Conservation (phyloP, 2,888 invertebrate genomes). For the Xanthorhoe spadicearia region DNA sequence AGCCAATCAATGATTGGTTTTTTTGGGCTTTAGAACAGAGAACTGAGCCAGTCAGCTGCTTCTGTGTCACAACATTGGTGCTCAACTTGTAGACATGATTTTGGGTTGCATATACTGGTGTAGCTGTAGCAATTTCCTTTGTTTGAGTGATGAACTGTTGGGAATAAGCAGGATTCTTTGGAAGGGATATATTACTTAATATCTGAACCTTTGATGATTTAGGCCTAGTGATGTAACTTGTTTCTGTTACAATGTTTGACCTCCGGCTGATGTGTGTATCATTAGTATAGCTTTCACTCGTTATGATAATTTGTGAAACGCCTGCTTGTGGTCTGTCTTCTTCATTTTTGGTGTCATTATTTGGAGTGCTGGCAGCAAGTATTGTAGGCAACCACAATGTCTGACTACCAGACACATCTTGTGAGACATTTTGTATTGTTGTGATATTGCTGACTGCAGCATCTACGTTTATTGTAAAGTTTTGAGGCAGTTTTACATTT, state of each 20-base stretch:
- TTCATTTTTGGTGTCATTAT: conserved; percentile 67
- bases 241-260: conserved; percentile 74
- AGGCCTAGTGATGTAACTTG: conserved; percentile 69
- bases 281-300: conserved; percentile 77
- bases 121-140: conserved; percentile 68
- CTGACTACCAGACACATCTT: conserved; percentile 74
- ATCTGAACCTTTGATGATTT: conserved; percentile 81
- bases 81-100: conserved; percentile 78
- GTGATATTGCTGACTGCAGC: conserved; percentile 77
- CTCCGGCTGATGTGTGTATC: conserved; percentile 64
- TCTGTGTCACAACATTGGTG: conserved; percentile 69
- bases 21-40: conserved; percentile 73
- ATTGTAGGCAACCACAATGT: conserved; percentile 81
- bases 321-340: conserved; percentile 70
- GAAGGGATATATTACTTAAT: conserved; percentile 79
- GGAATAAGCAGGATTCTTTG: conserved; percentile 73
- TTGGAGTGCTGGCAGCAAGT: conserved; percentile 69
- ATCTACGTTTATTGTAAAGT: conserved; percentile 81
- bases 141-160: conserved; percentile 71
- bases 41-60: conserved; percentile 73
- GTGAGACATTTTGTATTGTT: conserved; percentile 78
- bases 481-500: conserved; percentile 79
- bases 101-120: conserved; percentile 72
- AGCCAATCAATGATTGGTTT: conserved; percentile 75
- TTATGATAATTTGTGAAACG: conserved; percentile 79